Conservation (phyloP, 2,888 invertebrate species). For the Oscheius sp. region DNA sequence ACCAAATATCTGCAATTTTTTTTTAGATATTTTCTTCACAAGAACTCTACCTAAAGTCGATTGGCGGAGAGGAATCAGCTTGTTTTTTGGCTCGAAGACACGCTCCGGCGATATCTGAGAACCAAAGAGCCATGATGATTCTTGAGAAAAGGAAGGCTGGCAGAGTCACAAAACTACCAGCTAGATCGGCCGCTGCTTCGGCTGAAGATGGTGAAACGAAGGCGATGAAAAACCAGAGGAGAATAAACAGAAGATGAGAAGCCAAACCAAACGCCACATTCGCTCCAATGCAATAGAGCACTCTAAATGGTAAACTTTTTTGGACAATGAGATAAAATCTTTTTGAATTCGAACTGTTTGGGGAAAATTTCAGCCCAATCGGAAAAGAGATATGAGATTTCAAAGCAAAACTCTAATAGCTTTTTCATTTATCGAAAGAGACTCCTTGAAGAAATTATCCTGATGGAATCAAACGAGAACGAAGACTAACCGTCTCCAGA, state of each 20-base stretch:
- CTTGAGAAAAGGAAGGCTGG: slow-evolving; percentile 54
- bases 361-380: no score
- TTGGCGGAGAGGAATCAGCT: slow-evolving; percentile 32
- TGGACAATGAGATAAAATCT: no score
- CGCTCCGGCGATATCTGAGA: slow-evolving; percentile 61
- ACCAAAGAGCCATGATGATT: slow-evolving; percentile 58
- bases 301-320: no score
- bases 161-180: slow-evolving; percentile 31
- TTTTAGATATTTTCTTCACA: not conserved
- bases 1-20: slow-evolving; percentile 33
- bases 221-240: slow-evolving; percentile 38
- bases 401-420: no score
- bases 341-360: no score
- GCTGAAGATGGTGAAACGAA: slow-evolving; percentile 34
- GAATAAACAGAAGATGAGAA: slow-evolving; percentile 34
- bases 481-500: slow-evolving; percentile 35
- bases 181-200: slow-evolving; percentile 12
- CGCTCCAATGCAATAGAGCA: no score
- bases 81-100: slow-evolving; percentile 44
- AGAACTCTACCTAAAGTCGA: slow-evolving; percentile 33
- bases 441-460: slow-evolving; percentile 48
- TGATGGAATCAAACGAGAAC: slow-evolving; percentile 21
- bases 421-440: no score
- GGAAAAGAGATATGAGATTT: no score
- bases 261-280: slow-evolving; percentile 35